phyloP scores from a whole-genome alignment of 2,113 vertebrate genomes.

The Phodopus roborovskii region DNA sequence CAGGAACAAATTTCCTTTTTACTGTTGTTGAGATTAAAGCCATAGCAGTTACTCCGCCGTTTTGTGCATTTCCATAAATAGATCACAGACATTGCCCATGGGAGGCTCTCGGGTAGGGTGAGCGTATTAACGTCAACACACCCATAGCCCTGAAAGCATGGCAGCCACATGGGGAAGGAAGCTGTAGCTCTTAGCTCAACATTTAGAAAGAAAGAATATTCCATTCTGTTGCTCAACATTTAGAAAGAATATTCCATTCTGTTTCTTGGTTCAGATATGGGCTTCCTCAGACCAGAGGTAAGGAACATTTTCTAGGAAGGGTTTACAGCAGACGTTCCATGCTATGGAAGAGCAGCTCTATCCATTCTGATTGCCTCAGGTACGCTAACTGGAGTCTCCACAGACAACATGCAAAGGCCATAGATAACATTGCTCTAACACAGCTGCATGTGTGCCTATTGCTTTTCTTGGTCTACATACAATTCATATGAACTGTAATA shows the following conservation, averaged over 20 bases:
- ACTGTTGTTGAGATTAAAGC: not conserved
- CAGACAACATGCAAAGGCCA: fast-evolving
- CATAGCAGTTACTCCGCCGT: not conserved
- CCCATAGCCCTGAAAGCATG: not conserved
- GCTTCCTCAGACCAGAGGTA: not conserved
- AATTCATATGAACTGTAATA: not conserved
- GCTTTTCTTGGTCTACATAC: not conserved
- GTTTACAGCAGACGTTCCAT: not conserved
- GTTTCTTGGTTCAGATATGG: constrained; percentile 8
- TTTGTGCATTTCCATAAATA: not conserved
- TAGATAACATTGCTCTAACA: not conserved
- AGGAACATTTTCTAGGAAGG: not conserved
- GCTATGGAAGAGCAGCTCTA: not conserved
- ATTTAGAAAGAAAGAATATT: constrained; percentile 13
- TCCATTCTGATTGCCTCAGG: not conserved
- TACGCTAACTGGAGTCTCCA: not conserved
- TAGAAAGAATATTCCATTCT: not conserved
- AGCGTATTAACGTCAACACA: not conserved
- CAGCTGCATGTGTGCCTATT: not conserved
- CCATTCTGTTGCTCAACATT: not conserved
- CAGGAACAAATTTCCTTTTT: not conserved
- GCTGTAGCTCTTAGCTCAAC: not conserved
- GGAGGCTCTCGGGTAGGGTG: not conserved
- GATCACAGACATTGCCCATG: not conserved
- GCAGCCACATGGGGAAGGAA: not conserved